Evolutionary conservation across 2,113 vertebrate species (phyloP), one percentile per base, ranked within the genome.

Genomic region (Salvelinus sp.): DNA sequence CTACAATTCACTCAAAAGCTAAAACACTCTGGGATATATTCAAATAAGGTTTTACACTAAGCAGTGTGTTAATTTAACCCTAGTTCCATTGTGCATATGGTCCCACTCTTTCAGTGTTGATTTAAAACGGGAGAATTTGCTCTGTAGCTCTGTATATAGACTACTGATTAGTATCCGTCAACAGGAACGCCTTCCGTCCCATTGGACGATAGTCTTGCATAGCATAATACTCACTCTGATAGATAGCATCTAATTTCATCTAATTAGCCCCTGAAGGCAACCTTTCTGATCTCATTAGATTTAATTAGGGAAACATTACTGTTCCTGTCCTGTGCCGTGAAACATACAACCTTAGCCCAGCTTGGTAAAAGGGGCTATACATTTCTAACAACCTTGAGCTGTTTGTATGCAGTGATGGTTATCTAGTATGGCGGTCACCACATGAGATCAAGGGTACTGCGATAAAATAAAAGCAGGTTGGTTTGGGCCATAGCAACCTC

Each of bases 341-440:
- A 44, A 10, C 38, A 44, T 44, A 44, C 63, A 76, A 74, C 82
- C 65, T 57, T 48, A 48, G 76, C 58, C 82, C 79, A 81, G 66
- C 83, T 78, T 83, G 77, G 83, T 44, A 86, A 88, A 83, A 86
- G 27, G 57, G 80, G 48, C 65, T 85, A 67, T 86, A 86, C 83
- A 22, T 91, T 86, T 76, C 90, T 85, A 77, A 83, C 89, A 89
- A 88, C 88, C 90, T 91, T 91, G 82, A 88, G 86, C 82, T 76
- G 79, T 78, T 78, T 85, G 77, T 58, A n/a, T 80, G 76, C 64
- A 63, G 33, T 69, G 90, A 92, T 91, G 81, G 66, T 89, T 87
- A 93, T 91, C 89, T 82, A 22, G 4, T 27, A 5, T 28, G 9
- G 76, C 80, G 84, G 90, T 91, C 88, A 78, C 62, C 10, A 69